A percentile compares a stretch with the other conserved stretches of the same genome.
Evolutionary conservation across 2,113 vertebrate species (phyloP).

Genomic region (Propithecus coquereli): DNA sequence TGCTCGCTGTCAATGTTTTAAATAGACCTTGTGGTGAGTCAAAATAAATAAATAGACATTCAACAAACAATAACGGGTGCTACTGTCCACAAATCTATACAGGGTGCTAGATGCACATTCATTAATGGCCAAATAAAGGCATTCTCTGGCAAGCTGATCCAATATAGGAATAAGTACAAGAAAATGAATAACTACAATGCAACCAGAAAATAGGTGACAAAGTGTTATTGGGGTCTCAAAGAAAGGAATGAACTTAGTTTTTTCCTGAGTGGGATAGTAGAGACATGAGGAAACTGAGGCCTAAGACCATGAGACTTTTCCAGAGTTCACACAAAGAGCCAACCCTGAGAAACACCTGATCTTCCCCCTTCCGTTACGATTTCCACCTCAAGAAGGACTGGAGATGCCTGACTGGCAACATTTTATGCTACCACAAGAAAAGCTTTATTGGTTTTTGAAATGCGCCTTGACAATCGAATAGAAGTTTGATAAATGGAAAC

Average conservation of each 20-base stretch:
- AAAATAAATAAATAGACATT: neutral
- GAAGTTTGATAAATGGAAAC: neutral
- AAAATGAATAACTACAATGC: neutral
- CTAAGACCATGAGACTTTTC: neutral
- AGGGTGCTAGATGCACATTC: neutral
- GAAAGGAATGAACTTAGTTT: neutral
- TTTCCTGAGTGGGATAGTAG: neutral
- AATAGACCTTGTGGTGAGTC: neutral
- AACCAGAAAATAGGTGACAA: neutral
- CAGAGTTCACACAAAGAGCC: neutral
- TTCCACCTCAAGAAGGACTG: neutral
- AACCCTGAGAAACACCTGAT: neutral
- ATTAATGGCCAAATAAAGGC: neutral
- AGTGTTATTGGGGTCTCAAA: neutral
- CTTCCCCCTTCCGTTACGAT: neutral
- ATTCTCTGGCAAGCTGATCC: neutral
- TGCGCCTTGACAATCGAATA: neutral
- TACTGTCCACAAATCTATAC: neutral
- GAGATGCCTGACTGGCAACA: neutral
- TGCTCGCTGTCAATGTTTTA: neutral
- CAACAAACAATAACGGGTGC: neutral
- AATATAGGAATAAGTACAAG: neutral
- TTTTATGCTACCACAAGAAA: neutral
- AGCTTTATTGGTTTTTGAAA: neutral
- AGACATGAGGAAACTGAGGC: neutral